These are phyloP conservation scores for Podarcis muralis DNA, from an alignment of 2,113 vertebrate species.

Conservation along the genomic window DNA sequence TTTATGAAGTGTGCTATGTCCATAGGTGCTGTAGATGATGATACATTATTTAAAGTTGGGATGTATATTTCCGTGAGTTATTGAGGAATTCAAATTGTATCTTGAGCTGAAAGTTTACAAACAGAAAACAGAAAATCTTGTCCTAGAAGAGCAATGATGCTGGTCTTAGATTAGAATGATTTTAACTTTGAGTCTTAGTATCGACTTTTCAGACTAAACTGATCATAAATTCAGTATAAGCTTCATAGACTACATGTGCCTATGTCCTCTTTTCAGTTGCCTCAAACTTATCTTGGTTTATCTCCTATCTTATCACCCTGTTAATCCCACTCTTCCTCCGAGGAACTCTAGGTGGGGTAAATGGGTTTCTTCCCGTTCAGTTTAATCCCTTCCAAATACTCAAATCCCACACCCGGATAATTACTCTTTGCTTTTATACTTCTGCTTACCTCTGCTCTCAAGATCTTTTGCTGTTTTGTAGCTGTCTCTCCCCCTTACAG, in stretches of 20 bases:
- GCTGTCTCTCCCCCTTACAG: neutral
- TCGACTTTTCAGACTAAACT: neutral
- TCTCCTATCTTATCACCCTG: neutral
- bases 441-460: neutral
- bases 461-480: neutral
- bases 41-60: neutral
- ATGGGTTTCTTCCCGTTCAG: neutral
- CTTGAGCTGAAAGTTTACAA: neutral
- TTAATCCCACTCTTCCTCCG: neutral
- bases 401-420: neutral
- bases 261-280: neutral
- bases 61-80: neutral
- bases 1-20: neutral
- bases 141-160: neutral
- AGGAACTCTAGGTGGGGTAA: neutral
- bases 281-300: neutral
- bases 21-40: neutral
- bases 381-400: neutral
- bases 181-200: no score
- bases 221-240: neutral
- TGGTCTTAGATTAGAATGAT: neutral
- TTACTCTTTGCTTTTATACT: neutral
- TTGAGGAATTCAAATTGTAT: neutral
- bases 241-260: neutral
- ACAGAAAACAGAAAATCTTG: neutral